Evolutionary conservation across 1,140 invertebrate species (phyloP).

Genomic region (Drosophila takahashii): DNA sequence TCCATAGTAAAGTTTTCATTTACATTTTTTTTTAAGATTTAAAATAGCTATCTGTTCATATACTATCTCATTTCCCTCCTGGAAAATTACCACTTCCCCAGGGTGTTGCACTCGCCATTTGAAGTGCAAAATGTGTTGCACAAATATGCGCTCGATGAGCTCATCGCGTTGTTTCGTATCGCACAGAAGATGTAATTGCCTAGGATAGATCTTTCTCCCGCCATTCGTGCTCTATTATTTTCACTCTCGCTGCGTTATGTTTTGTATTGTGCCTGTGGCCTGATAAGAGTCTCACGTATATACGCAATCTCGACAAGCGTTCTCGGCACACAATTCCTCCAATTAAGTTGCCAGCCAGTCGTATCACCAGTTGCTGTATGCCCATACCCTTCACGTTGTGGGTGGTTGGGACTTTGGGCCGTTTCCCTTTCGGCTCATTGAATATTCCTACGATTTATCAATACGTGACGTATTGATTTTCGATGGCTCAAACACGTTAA

Average conservation of each 20-base stretch:
- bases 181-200: constrained; percentile 1
- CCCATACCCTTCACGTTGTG: constrained; percentile 26
- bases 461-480: constrained; percentile 45
- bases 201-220: constrained; percentile 10
- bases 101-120: constrained; percentile 24
- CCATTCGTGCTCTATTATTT: constrained; percentile 11
- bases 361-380: constrained; percentile 35
- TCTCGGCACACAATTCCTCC: constrained; percentile 38
- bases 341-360: constrained; percentile 53
- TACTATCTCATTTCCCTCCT: not conserved
- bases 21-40: not conserved
- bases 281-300: constrained; percentile 49
- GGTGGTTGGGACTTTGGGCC: constrained; percentile 41
- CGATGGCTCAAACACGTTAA: constrained; percentile 12
- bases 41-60: not conserved
- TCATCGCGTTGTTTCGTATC: constrained; percentile 12
- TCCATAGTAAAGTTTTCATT: not conserved
- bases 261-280: constrained; percentile 14
- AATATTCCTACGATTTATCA: constrained; percentile 38
- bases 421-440: constrained; percentile 7
- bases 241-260: constrained; percentile 20
- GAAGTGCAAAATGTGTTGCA: constrained; percentile 32
- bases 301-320: constrained; percentile 56
- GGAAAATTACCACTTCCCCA: not conserved
- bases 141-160: constrained; percentile 28